Percentiles rank a stretch among this genome's conserved stretches.
Conservation (phyloP, 1,140 invertebrate genomes). For the honey bee (Apis mellifera) region Amel_HAv3.1 CM009931.2:15358001-15358500, state of each 20-base stretch:
- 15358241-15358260: slow-evolving; percentile 14
- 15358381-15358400: not conserved
- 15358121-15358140: slow-evolving; percentile 7
- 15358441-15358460: slow-evolving; percentile 74
- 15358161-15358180: slow-evolving; percentile 32
- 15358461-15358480: slow-evolving; percentile 74
- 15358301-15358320: too few species aligned
- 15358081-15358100: not conserved
- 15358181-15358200: slow-evolving; percentile 19
- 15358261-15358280: not conserved
- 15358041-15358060: slow-evolving; percentile 1
- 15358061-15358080: not conserved
- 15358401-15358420: not conserved
- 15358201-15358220: slow-evolving; percentile 9
- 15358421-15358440: slow-evolving; percentile 37
- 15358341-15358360: not conserved
- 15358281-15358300: not conserved
- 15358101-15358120: slow-evolving; percentile 15
- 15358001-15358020: not conserved
- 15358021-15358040: not conserved
- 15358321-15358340: too few species aligned
- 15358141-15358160: slow-evolving; percentile 7
- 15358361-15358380: not conserved
- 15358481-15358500: slow-evolving; percentile 58
- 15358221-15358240: slow-evolving; percentile 28